phyloP scores from a whole-genome alignment of 2,888 invertebrate genomes.

The Dolichomitus sp. region DNA sequence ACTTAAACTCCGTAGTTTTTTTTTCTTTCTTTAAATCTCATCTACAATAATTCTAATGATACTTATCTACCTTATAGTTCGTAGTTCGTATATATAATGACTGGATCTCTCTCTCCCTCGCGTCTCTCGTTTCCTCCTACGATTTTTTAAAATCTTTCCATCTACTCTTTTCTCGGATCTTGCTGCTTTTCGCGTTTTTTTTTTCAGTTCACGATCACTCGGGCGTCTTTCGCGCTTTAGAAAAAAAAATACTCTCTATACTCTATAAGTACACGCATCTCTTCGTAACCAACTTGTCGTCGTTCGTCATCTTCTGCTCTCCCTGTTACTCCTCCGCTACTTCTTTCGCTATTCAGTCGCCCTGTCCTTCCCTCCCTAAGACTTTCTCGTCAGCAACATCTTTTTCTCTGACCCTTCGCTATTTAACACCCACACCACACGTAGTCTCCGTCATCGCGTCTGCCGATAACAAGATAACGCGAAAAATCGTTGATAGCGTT shows the following conservation, averaged over 20 bases:
- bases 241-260: slow-evolving; percentile 67
- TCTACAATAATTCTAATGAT: slow-evolving; percentile 69
- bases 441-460: slow-evolving; percentile 59
- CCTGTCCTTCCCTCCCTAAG: not conserved
- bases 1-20: slow-evolving; percentile 35
- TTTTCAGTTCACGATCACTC: slow-evolving; percentile 42
- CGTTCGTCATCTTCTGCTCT: not conserved
- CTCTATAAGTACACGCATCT: slow-evolving; percentile 66
- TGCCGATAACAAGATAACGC: slow-evolving; percentile 59
- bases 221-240: slow-evolving; percentile 50
- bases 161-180: slow-evolving; percentile 35
- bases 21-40: slow-evolving; percentile 45
- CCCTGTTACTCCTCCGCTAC: not conserved
- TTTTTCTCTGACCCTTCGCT: not conserved
- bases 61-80: slow-evolving; percentile 70
- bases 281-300: slow-evolving; percentile 42
- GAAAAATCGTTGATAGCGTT: slow-evolving; percentile 62
- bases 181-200: slow-evolving; percentile 34
- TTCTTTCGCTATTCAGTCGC: not conserved
- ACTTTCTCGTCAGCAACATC: slow-evolving; percentile 29
- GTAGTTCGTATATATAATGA: slow-evolving; percentile 72
- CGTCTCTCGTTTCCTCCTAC: slow-evolving; percentile 35
- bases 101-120: slow-evolving; percentile 64
- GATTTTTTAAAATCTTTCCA: slow-evolving; percentile 27
- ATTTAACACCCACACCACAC: slow-evolving; percentile 38